Evolutionary conservation across 2,113 vertebrate species (phyloP), one percentile per base, ranked within the genome.

Genomic region (Otus sunia): DNA sequence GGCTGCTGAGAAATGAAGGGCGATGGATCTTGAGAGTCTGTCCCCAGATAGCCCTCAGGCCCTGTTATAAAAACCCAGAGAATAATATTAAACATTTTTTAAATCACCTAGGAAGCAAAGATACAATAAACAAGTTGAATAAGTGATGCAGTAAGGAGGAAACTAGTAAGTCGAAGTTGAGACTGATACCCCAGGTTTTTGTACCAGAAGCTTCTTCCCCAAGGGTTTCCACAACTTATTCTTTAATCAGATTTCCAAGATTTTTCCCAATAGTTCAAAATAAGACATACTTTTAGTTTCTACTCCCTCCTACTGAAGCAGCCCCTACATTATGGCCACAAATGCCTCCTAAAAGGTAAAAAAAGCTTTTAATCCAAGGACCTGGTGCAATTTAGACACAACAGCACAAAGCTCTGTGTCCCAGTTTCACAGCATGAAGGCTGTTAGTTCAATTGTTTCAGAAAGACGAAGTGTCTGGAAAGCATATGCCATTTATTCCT

Each of bases 1-100:
- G 98, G 94, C 81, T 98, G 98, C 73, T 98, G 98, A 88, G 98
- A 98, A 78, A 98, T 97, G 91, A 98, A 98, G 66, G 96, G 87
- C 2, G 98, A 93, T 53, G 95, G 98, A 63, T 99, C 98, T 82
- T 98, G 98, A 53, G 96, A 96, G 67, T 98, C 98, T 41, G 97
- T 62, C 43, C 92, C 98, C 18, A 98, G 97, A 45, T 98, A 97
- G 18, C 97, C 96, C 73, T 98, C 98, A 78, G 96, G 97, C 58
- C 98, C 98, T 98, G 95, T 91, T 82, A 88, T 86, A 92, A 94
- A 95, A 95, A 77, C 5, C 26, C 88, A 92, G 27, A 92, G 29
- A 12, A 63, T 18, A 74, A 36, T 7, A 63, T 93, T 86, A 94
- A 0, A 56, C 18, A 72, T 39, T 74, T 88, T 73, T 11, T 27